phyloP scores from a whole-genome alignment of 2,113 vertebrate genomes.

The Nipponia nippon region DNA sequence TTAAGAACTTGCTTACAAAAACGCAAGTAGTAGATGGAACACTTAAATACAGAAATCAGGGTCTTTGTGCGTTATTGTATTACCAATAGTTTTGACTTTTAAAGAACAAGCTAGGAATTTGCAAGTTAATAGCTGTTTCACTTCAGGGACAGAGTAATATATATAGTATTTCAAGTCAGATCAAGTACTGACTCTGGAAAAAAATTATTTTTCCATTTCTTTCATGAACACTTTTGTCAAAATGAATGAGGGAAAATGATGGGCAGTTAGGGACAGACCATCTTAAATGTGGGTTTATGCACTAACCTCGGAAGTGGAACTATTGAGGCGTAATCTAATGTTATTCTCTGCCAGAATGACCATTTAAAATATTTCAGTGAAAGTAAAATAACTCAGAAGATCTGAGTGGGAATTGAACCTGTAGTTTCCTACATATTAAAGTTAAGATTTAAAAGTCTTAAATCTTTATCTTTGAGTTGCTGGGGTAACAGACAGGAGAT shows the following conservation, averaged over 20 bases:
- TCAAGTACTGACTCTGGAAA: neutral
- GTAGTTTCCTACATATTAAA: neutral
- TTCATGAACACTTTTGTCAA: neutral
- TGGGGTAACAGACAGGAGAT: neutral
- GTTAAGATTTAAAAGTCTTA: neutral
- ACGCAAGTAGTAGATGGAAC: neutral
- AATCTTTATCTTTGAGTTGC: neutral
- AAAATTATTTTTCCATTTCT: neutral
- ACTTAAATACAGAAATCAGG: neutral
- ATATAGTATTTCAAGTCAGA: neutral
- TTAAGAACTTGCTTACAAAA: neutral
- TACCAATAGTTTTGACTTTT: neutral
- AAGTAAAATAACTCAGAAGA: neutral
- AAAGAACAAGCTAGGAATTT: neutral
- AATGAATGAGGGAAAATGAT: neutral
- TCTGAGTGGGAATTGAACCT: neutral
- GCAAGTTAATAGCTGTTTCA: neutral
- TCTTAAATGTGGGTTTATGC: neutral
- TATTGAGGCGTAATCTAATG: neutral
- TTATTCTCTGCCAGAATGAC: neutral
- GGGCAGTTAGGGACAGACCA: neutral
- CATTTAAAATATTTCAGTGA: neutral
- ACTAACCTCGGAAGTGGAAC: neutral
- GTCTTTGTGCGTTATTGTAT: neutral
- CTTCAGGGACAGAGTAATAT: neutral